These are phyloP conservation scores for Alfaro cultratus DNA, from an alignment of 2,797 vertebrate genomes.

Conservation along the genomic window DNA sequence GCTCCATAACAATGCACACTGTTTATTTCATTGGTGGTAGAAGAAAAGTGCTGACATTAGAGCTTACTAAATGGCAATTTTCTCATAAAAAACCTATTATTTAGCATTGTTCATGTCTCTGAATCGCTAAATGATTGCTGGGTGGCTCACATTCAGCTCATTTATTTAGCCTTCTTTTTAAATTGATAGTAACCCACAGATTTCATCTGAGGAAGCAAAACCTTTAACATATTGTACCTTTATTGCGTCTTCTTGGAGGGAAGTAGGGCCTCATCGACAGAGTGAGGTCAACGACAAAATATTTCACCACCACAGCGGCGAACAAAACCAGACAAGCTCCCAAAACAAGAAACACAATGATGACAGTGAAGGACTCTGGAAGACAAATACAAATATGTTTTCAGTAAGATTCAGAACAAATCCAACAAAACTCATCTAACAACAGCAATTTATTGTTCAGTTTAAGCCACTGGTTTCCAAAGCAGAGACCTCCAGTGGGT, in stretches of 20 bases:
- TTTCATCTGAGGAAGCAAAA: neutral
- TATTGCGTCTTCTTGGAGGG: slow-evolving; percentile 31
- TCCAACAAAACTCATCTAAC: neutral
- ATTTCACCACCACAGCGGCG: slow-evolving; percentile 55
- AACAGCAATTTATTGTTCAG: neutral
- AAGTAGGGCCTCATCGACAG: slow-evolving; percentile 71
- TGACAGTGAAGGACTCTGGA: slow-evolving; percentile 55
- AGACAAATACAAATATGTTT: slow-evolving; percentile 1
- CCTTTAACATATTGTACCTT: slow-evolving; percentile 70
- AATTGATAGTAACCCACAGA: no score
- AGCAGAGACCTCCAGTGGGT: neutral
- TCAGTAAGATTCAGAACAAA: neutral
- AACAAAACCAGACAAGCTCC: slow-evolving; percentile 49
- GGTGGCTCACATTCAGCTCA: no score
- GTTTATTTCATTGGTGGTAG: no score
- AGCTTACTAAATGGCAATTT: no score
- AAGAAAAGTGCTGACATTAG: no score
- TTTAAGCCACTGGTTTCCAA: no score
- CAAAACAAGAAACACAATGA: slow-evolving; percentile 23
- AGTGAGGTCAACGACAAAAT: slow-evolving; percentile 71
- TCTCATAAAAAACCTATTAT: no score
- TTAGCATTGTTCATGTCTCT: no score
- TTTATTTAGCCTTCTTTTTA: no score
- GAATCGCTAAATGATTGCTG: no score
- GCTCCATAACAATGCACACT: no score